Conservation (phyloP, 2,888 invertebrate genomes). For the Chloroclysta siterata region DNA sequence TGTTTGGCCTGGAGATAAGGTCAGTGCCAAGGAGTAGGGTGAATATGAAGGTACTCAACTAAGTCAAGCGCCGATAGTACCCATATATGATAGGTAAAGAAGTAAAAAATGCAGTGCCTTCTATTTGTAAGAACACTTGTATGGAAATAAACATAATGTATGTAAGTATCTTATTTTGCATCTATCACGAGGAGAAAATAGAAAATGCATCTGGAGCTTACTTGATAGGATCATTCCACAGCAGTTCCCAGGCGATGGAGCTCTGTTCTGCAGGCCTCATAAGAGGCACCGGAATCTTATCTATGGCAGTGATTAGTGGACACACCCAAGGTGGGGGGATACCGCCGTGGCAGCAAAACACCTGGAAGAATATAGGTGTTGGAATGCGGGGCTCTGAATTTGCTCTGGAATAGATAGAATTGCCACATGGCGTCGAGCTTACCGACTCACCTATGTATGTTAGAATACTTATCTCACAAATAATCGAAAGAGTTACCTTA, state of each 20-base stretch:
- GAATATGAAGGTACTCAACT: too few species aligned
- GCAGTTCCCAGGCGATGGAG: conserved; percentile 90
- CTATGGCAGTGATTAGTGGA: conserved; percentile 86
- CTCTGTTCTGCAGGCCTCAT: conserved; percentile 87
- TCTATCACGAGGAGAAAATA: too few species aligned
- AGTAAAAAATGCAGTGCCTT: too few species aligned
- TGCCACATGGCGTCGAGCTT: too few species aligned
- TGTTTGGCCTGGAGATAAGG: conserved; percentile 60
- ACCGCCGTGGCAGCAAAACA: conserved; percentile 92
- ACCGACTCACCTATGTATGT: neutral
- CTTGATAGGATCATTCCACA: conserved; percentile 91
- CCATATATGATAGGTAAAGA: too few species aligned
- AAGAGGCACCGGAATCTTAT: conserved; percentile 87
- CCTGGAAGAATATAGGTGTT: conserved; percentile 60
- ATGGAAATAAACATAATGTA: too few species aligned
- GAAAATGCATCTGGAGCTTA: conserved; percentile 44
- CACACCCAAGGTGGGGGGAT: conserved; percentile 89
- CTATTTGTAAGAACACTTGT: too few species aligned
- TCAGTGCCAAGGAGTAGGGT: neutral
- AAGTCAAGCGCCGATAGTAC: too few species aligned
- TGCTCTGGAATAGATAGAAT: neutral
- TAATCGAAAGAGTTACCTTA: conserved; percentile 65
- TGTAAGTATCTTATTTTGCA: too few species aligned
- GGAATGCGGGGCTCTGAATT: neutral
- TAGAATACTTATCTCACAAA: neutral